Base-by-base conservation (phyloP, 2,888 invertebrate genomes). In the Sminthurinus aureus region DNA sequence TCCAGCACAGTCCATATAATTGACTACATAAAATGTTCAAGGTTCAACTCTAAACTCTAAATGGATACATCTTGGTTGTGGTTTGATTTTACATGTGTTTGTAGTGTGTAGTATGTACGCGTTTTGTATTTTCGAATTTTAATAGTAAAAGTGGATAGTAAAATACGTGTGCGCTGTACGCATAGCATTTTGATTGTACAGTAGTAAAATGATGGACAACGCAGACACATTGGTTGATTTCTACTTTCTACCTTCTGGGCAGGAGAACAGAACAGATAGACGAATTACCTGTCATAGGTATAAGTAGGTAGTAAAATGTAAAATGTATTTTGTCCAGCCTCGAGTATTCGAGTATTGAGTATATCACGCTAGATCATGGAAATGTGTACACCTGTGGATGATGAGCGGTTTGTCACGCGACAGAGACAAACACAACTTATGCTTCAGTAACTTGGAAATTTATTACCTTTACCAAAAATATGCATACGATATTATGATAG, bases 311-410 rank as follows among this genome's bases (percentile, higher is more conserved):
- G 58, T 13, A 18, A 58, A 58, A 18, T 15, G 58, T 58, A 58
- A 13, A 58, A 38, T 38, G 38, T 38, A 38, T 38, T 38, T 38
- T 38, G 38, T 38, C 38, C 6, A 38, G 66, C 66, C 15, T n/a
- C 8, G 15, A 66, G 18, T 38, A 66, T 3, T 66, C 2, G 3
- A 66, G n/a, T 77, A n/a, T 50, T 13, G 20, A 20, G 64, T 58
- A 77, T 77, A 79, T 50, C 79, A 79, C 79, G 79, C 79, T 24
- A 79, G 79, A 79, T 79, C 67, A 69, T 79, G 79, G 79, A 79
- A 79, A 79, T 79, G 79, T 12, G 69, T 79, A 51, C 79, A 79
- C 79, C 79, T 79, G 79, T 79, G 79, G 69, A 79, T 38, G 79
- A 66, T 26, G 22, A 13, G 20, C 50, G 50, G 67, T 38, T 51